phyloP scores from a whole-genome alignment of 2,888 invertebrate species.

The Allophyes oxyacanthae region DNA sequence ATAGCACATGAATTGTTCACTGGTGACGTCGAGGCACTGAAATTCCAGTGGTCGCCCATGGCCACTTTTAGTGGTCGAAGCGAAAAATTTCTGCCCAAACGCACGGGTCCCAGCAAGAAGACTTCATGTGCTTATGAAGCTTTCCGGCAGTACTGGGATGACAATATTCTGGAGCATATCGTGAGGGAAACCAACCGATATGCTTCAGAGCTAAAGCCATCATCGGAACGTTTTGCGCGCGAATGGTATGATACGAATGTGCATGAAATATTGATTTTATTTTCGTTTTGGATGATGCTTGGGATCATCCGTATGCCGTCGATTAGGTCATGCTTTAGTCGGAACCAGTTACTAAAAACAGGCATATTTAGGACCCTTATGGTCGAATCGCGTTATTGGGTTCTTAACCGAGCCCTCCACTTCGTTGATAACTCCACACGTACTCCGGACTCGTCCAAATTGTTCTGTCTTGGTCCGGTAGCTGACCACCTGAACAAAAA shows the following conservation, averaged over 20 bases:
- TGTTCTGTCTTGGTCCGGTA: not conserved
- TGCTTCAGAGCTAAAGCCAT: slow-evolving; percentile 4
- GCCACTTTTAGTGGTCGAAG: not conserved
- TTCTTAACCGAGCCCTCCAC: not conserved
- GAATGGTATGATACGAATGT: slow-evolving; percentile 7
- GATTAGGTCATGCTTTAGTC: not conserved
- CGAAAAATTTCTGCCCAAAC: not conserved
- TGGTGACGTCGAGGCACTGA: not conserved
- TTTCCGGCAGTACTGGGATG: slow-evolving; percentile 27
- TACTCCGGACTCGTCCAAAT: not conserved
- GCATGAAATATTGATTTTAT: slow-evolving; percentile 1
- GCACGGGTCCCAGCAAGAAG: not conserved
- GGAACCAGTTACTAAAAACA: not conserved
- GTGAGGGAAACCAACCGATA: slow-evolving; percentile 28
- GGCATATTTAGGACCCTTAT: not conserved
- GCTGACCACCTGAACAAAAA: not conserved
- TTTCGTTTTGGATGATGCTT: slow-evolving; percentile 18
- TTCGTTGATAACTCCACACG: not conserved
- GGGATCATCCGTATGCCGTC: slow-evolving; percentile 39
- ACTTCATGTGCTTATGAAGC: slow-evolving; percentile 10
- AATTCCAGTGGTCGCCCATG: not conserved
- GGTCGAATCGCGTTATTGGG: not conserved
- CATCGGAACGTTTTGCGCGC: not conserved
- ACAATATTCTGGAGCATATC: slow-evolving; percentile 21
- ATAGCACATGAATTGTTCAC: too few relatives aligned